A percentile compares a stretch with the other conserved stretches of the same genome.
Conservation (phyloP, 37 sponge, comb jelly and placozoan species). For the Lycopodina hypogea region DNA sequence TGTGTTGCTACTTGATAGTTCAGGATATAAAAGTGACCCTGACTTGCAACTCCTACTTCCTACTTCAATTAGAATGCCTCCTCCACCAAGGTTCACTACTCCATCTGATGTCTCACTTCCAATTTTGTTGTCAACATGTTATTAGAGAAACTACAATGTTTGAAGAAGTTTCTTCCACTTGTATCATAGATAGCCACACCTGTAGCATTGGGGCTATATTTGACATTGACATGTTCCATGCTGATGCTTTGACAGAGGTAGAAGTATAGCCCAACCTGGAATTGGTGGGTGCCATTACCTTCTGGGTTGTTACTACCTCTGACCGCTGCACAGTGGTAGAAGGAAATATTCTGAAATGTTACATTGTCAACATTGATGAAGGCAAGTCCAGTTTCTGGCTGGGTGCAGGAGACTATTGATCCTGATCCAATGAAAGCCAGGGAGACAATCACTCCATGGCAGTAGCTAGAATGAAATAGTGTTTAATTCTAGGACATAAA, state of each 20-base stretch:
- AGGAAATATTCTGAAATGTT: slow-evolving; percentile 5
- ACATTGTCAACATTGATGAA: slow-evolving; percentile 29
- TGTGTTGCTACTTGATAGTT: not conserved
- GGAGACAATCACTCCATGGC: not conserved
- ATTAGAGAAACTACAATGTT: slow-evolving; percentile 4
- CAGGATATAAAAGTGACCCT: slow-evolving; percentile 10
- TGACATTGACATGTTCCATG: slow-evolving; percentile 12
- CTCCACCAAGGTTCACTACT: not conserved
- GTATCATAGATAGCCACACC: slow-evolving; percentile 47
- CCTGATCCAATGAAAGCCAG: slow-evolving; percentile 27
- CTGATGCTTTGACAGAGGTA: slow-evolving; percentile 12
- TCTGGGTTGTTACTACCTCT: slow-evolving; percentile 8
- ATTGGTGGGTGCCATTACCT: not conserved
- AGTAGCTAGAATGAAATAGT: not conserved
- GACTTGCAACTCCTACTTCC: slow-evolving; percentile 55
- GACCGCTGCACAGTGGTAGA: slow-evolving; percentile 24
- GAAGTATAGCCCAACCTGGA: slow-evolving; percentile 37
- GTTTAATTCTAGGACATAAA: not conserved
- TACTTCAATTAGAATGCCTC: slow-evolving; percentile 42
- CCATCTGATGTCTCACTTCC: not conserved
- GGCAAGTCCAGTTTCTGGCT: slow-evolving; percentile 32
- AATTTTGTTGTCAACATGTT: slow-evolving; percentile 3
- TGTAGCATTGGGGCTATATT: slow-evolving; percentile 24
- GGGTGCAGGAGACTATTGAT: slow-evolving; percentile 3
- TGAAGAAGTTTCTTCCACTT: slow-evolving; percentile 3